phyloP scores from a whole-genome alignment of 2,888 invertebrate genomes.

The Campoplex nolae region DNA sequence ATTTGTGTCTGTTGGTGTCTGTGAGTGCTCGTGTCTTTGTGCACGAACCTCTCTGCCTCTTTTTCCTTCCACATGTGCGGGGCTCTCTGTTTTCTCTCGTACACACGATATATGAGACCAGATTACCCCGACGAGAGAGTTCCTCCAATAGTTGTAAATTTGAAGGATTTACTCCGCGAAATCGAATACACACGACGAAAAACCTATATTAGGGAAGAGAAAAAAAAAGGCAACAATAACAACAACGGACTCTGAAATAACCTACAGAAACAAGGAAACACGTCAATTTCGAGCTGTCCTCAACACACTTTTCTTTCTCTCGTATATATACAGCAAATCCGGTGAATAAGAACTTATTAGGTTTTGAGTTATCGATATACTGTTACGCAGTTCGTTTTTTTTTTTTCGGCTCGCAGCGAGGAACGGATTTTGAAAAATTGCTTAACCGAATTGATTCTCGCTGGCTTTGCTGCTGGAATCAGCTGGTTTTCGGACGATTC shows the following conservation, averaged over 20 bases:
- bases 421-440: neutral
- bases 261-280: neutral
- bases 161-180: slow-evolving; percentile 67
- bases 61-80: slow-evolving; percentile 22
- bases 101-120: slow-evolving; percentile 57
- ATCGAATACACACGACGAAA: slow-evolving; percentile 53
- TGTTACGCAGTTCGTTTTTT: neutral
- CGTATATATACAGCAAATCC: too few relatives aligned
- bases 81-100: slow-evolving; percentile 58
- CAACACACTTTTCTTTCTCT: neutral
- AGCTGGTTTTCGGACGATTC: too few relatives aligned
- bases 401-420: neutral
- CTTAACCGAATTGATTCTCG: too few relatives aligned
- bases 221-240: neutral
- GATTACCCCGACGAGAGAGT: slow-evolving; percentile 66
- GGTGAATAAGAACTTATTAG: neutral
- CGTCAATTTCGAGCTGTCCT: slow-evolving; percentile 6
- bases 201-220: neutral
- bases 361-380: neutral
- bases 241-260: neutral
- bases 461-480: too few relatives aligned
- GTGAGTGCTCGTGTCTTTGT: neutral
- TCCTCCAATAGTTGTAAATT: slow-evolving; percentile 74
- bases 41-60: neutral
- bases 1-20: neutral